Conservation (phyloP, 2,113 vertebrate species). For the Pterocles burchelli region DNA sequence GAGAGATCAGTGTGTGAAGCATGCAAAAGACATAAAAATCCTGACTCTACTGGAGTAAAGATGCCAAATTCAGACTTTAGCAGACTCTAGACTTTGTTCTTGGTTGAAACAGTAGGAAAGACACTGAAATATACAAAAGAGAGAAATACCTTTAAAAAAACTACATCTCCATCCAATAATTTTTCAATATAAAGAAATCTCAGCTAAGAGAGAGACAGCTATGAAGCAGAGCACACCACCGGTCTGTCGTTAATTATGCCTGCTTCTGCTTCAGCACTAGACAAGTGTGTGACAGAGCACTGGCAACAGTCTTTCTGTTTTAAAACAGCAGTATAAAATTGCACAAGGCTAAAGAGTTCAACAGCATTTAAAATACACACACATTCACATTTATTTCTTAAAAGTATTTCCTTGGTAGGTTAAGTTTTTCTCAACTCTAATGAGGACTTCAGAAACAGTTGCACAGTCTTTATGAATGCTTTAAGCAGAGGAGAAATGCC, state of each 20-base stretch:
- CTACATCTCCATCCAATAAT: not conserved
- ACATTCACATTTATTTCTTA: not conserved
- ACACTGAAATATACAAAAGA: not conserved
- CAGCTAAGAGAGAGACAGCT: not conserved
- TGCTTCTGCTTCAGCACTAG: not conserved
- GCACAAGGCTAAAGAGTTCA: not conserved
- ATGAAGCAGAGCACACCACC: not conserved
- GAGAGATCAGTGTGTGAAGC: not conserved
- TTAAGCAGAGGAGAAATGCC: constrained; percentile 13
- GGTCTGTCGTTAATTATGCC: not conserved
- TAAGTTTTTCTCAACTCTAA: not conserved
- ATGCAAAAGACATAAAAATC: not conserved
- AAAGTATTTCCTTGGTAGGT: not conserved
- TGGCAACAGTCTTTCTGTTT: not conserved
- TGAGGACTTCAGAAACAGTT: constrained; percentile 20
- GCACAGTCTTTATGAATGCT: not conserved
- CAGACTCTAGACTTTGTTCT: not conserved
- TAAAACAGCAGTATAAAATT: not conserved
- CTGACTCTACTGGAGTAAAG: not conserved
- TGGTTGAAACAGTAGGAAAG: not conserved
- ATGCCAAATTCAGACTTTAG: not conserved
- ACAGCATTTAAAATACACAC: not conserved
- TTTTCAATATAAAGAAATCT: not conserved
- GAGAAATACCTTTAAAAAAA: not conserved
- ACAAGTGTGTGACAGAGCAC: not conserved